phyloP scores from a whole-genome alignment of 2,888 invertebrate species.

The Dynastes grantii region DNA sequence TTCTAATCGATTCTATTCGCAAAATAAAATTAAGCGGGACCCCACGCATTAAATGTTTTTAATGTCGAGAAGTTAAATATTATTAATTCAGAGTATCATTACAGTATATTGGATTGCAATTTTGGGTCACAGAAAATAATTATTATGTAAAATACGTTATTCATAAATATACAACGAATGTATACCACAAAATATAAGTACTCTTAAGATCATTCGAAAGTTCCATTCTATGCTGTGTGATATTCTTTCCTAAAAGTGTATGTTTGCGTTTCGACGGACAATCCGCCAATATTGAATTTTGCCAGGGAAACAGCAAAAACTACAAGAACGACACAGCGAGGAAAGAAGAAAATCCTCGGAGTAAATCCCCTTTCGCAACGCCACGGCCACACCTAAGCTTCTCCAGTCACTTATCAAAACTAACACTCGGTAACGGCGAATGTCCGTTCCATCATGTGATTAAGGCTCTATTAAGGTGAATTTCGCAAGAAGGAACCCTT shows the following conservation, averaged over 20 bases:
- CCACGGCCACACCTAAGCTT: slow-evolving; percentile 64
- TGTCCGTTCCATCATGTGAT: slow-evolving; percentile 52
- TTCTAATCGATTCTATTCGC: no score
- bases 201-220: background rate
- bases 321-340: slow-evolving; percentile 56
- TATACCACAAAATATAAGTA: no score
- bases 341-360: slow-evolving; percentile 63
- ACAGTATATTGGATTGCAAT: no score
- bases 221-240: background rate
- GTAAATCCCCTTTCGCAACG: slow-evolving; percentile 62
- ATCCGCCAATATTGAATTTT: slow-evolving; percentile 53
- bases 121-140: no score
- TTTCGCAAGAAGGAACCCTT: slow-evolving; percentile 34
- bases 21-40: no score
- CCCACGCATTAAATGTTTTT: no score
- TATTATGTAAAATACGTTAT: no score
- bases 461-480: slow-evolving; percentile 46
- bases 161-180: no score
- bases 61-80: no score
- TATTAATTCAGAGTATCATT: no score
- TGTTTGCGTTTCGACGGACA: slow-evolving; percentile 50
- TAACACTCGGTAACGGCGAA: slow-evolving; percentile 54
- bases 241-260: slow-evolving; percentile 6
- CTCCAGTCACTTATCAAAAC: slow-evolving; percentile 64
- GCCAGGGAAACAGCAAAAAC: slow-evolving; percentile 60